Conservation (phyloP, 2,113 vertebrate genomes). For the Sisor rabdophorus region DNA sequence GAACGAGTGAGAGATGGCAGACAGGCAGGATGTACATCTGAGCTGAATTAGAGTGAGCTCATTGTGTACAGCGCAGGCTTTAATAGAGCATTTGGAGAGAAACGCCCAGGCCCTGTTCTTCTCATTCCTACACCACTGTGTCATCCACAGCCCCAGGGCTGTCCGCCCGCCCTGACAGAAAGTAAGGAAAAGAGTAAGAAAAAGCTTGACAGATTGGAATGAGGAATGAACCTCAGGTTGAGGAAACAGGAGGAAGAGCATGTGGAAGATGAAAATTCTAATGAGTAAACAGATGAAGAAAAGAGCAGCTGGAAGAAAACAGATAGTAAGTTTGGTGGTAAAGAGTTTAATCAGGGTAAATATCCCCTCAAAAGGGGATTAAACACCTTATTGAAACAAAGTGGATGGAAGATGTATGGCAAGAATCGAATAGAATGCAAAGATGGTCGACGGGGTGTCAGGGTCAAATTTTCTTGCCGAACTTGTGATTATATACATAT, state of each 20-base stretch:
- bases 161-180: slow-evolving; percentile 56
- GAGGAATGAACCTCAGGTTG: slow-evolving; percentile 46
- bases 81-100: slow-evolving; percentile 77
- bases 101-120: slow-evolving; percentile 77
- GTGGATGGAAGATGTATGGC: slow-evolving; percentile 12
- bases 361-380: background rate
- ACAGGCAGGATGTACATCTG: slow-evolving; percentile 74
- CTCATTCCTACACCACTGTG: slow-evolving; percentile 77
- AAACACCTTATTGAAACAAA: slow-evolving; percentile 1
- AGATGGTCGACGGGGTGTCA: slow-evolving; percentile 1
- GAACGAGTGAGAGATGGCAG: slow-evolving; percentile 37
- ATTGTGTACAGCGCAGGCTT: slow-evolving; percentile 78
- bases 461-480: background rate
- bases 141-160: slow-evolving; percentile 69
- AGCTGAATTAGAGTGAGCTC: slow-evolving; percentile 82
- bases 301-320: slow-evolving; percentile 3
- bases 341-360: background rate
- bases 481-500: slow-evolving; percentile 13
- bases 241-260: slow-evolving; percentile 43
- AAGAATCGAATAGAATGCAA: background rate
- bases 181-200: slow-evolving; percentile 49
- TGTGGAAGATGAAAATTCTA: slow-evolving; percentile 30
- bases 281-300: slow-evolving; percentile 40
- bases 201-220: slow-evolving; percentile 47
- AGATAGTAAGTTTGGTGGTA: slow-evolving; percentile 11